Conservation (phyloP, 2,797 vertebrate genomes). For the Hydrophis major region DNA sequence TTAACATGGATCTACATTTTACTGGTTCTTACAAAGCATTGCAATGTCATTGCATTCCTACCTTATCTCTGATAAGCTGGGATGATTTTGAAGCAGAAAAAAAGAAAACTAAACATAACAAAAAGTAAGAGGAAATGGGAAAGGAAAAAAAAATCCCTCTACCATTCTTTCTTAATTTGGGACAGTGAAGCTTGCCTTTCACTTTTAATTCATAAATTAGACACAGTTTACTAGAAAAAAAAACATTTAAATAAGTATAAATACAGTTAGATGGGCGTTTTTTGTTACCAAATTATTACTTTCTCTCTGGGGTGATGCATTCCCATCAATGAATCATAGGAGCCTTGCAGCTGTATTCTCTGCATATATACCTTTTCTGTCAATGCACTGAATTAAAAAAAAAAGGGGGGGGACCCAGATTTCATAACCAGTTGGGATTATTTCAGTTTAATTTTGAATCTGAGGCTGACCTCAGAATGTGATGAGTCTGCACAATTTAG, state of each 20-base stretch:
- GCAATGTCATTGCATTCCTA: not conserved
- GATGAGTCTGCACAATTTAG: not conserved
- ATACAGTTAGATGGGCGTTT: not conserved
- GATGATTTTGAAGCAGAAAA: not conserved
- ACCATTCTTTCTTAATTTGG: not conserved
- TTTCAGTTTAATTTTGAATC: not conserved
- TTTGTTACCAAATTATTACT: not conserved
- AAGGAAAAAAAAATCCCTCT: not conserved
- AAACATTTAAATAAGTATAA: not conserved
- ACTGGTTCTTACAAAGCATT: not conserved
- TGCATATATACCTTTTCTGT: not conserved
- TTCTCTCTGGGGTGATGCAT: not conserved
- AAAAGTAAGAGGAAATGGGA: not conserved
- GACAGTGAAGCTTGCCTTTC: not conserved
- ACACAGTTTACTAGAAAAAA: not conserved
- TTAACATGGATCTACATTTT: not conserved
- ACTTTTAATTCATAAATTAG: not conserved
- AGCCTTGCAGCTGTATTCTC: not conserved
- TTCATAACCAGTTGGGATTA: conserved; percentile 4
- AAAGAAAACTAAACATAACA: not conserved
- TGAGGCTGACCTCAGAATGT: not conserved
- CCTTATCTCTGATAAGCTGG: not conserved
- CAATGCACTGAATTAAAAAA: not conserved
- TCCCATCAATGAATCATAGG: not conserved
- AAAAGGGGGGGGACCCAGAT: not conserved